Evolutionary conservation across 2,888 invertebrate species (phyloP), one percentile per base, ranked within the genome.

Genomic region (Drosophila eohydei): DNA sequence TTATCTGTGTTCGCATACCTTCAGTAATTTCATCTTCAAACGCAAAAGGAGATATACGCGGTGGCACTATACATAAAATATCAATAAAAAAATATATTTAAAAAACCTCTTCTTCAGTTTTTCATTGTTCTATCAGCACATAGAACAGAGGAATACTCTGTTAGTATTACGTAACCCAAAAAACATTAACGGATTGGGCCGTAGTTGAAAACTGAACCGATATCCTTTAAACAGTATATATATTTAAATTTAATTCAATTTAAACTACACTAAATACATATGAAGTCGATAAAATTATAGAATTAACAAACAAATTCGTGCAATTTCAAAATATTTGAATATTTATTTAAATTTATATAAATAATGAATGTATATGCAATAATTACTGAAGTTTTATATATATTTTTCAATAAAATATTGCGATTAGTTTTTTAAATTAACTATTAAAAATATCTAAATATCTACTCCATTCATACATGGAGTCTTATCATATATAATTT

Each of bases 41-140:
- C 93, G 95, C 95, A 94, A 97, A 97, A 89, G 96, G 96, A 92
- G 95, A 95, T 93, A 97, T 96, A 93, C 95, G 95, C 92, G 97
- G 97, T 89, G 95, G 93, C 94, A 97, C 97, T 97, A 82, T 78
- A 77, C 63, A 58, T 71, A 62, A 41, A 71, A 71, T 63, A 44
- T 36, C 30, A 56, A 74, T 46, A 41, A 46, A 50, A 55, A 71
- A 57, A 56, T n/a, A 54, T 50, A 50, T 50, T 50, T 50, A 6
- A 50, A 16, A 41, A 16, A 8, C 30, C 30, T 30, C n/a, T n/a
- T 48, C 30, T 50, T 32, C 32, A 28, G 4, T n/a, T 30, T 48
- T 11, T 11, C 2, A 50, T 16, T 50, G 41, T 21, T 26, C 34
- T 44, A 28, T 58, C 26, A 48, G 21, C 30, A 30, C 48, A 21